A percentile compares a stretch with the other conserved stretches of the same genome.
Conservation (phyloP, 2,113 vertebrate genomes). For the Anseranas semipalmata region DNA sequence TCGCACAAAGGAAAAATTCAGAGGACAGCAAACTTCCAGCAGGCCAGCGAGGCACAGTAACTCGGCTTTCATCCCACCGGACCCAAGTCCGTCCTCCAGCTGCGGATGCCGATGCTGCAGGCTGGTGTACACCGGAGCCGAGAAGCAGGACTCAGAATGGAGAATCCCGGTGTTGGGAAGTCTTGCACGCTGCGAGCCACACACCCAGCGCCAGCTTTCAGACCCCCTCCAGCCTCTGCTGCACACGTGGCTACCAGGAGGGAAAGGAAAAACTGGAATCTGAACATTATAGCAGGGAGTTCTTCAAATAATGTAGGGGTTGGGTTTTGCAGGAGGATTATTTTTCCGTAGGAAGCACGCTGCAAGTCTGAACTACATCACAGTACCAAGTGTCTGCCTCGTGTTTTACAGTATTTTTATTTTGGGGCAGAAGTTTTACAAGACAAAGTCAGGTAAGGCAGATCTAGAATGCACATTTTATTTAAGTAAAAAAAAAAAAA, state of each 20-base stretch:
- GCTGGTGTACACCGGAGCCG: fast-evolving
- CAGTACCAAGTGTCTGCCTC: neutral
- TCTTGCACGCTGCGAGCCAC: neutral
- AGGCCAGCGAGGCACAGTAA: neutral
- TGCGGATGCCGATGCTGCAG: too few relatives aligned
- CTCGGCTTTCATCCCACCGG: neutral
- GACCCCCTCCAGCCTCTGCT: neutral
- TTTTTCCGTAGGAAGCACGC: neutral
- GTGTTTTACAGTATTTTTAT: neutral
- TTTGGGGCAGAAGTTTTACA: conserved; percentile 11
- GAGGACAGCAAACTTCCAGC: neutral
- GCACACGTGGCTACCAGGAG: fast-evolving
- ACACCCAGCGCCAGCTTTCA: neutral
- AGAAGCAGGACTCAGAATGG: neutral
- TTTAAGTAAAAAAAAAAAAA: conserved; percentile 75
- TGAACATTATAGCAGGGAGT: neutral
- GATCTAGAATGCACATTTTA: conserved; percentile 85
- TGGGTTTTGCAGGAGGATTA: fast-evolving
- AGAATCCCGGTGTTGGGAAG: neutral
- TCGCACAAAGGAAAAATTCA: neutral
- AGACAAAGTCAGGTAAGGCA: conserved; percentile 33
- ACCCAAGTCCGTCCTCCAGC: fast-evolving
- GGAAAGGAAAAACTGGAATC: neutral
- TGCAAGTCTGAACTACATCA: neutral
- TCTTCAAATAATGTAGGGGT: neutral